Conservation (phyloP, 2,113 vertebrate species). For the Perca flavescens region DNA sequence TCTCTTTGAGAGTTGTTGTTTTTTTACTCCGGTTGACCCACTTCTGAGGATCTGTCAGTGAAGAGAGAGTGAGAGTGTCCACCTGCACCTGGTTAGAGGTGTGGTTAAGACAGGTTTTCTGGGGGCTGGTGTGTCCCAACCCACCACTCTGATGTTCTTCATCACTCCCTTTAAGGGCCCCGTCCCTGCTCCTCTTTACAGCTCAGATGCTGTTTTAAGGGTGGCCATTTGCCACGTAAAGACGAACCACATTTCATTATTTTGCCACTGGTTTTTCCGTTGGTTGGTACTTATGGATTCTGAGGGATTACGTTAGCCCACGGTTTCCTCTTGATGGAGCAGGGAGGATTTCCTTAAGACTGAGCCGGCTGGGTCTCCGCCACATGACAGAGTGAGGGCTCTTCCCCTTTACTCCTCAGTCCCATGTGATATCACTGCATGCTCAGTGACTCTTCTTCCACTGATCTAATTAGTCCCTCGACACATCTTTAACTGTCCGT, state of each 20-base stretch:
- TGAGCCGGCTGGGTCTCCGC: slow-evolving; percentile 45
- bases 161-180: slow-evolving; percentile 26
- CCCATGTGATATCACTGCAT: slow-evolving; percentile 69
- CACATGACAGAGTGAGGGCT: slow-evolving; percentile 77
- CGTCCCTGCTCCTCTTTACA: slow-evolving; percentile 31
- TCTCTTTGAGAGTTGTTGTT: slow-evolving; percentile 18
- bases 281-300: slow-evolving; percentile 73
- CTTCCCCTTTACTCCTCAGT: slow-evolving; percentile 56
- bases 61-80: slow-evolving; percentile 61
- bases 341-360: slow-evolving; percentile 58
- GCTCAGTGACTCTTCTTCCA: slow-evolving; percentile 75
- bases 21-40: slow-evolving; percentile 68
- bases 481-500: slow-evolving; percentile 74
- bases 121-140: slow-evolving; percentile 37
- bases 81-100: slow-evolving; percentile 77
- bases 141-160: slow-evolving; percentile 54
- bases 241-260: slow-evolving; percentile 77
- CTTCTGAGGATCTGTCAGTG: slow-evolving; percentile 62
- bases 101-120: slow-evolving; percentile 50
- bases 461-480: slow-evolving; percentile 88
- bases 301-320: slow-evolving; percentile 69
- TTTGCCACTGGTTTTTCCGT: slow-evolving; percentile 63
- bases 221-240: slow-evolving; percentile 70
- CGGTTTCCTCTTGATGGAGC: slow-evolving; percentile 70
- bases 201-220: slow-evolving; percentile 67